A percentile compares a stretch with the other conserved stretches of the same genome.
These are phyloP conservation scores for Mayetiola destructor DNA, from an alignment of 2,888 invertebrate genomes.

Conservation along the genomic window DNA sequence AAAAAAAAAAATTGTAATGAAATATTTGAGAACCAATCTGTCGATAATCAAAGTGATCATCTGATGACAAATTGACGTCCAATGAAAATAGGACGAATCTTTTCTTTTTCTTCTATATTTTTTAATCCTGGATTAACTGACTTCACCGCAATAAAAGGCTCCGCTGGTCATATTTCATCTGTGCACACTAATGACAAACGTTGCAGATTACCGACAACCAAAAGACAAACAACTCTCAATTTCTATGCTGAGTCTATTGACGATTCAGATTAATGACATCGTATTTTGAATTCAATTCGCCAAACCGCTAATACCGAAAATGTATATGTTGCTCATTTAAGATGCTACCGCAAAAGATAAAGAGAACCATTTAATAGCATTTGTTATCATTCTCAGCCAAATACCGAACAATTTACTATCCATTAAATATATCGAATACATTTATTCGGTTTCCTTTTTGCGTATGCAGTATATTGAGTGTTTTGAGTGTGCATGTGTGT, in stretches of 20 bases:
- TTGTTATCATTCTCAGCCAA: neutral
- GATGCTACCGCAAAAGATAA: neutral
- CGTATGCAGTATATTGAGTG: neutral
- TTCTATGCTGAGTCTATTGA: neutral
- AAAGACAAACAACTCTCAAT: neutral
- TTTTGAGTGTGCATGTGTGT: neutral
- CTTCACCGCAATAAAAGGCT: neutral
- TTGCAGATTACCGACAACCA: neutral
- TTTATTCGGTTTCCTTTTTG: neutral
- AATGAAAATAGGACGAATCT: no score
- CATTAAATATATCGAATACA: neutral
- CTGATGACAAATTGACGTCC: no score
- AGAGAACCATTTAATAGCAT: neutral
- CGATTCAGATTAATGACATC: conserved; percentile 3
- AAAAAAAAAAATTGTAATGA: no score
- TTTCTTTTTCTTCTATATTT: no score
- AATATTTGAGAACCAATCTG: no score
- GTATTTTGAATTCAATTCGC: neutral
- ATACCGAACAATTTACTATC: conserved; percentile 1
- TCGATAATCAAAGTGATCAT: no score
- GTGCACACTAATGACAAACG: neutral
- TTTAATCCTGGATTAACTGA: conserved; percentile 7
- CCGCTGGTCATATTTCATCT: neutral
- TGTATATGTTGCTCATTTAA: neutral
- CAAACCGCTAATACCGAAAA: neutral